Evolutionary conservation across 2,888 invertebrate genomes (phyloP).

Genomic region (Molorchus minor): DNA sequence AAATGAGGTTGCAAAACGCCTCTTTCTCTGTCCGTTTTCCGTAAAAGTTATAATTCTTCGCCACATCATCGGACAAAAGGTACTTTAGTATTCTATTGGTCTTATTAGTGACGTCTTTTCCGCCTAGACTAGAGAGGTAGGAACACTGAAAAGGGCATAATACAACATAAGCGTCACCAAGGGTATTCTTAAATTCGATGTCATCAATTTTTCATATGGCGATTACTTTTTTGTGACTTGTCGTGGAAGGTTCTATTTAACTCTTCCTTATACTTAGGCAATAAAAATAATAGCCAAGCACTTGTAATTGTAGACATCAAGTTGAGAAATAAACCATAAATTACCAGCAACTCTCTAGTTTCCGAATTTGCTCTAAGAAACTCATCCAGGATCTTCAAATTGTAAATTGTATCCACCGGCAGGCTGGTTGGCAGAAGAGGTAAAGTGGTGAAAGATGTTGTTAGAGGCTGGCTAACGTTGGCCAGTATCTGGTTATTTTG

Average conservation of each 20-base stretch:
- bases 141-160: slow-evolving; percentile 1
- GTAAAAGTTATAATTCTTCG: slow-evolving; percentile 6
- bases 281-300: no score
- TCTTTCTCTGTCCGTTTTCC: slow-evolving; percentile 2
- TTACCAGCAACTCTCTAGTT: background rate
- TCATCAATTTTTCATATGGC: no score
- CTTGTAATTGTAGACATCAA: background rate
- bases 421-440: background rate
- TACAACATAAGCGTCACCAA: background rate
- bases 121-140: slow-evolving; percentile 3
- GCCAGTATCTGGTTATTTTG: slow-evolving; percentile 5
- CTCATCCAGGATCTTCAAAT: background rate
- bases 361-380: background rate
- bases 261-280: no score
- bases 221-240: no score
- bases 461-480: background rate
- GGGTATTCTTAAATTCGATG: no score
- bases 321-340: background rate
- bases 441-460: background rate
- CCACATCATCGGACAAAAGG: background rate
- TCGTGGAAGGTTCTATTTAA: background rate
- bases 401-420: background rate
- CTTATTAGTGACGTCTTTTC: background rate
- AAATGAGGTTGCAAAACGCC: slow-evolving; percentile 1
- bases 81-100: slow-evolving; percentile 10